phyloP scores from a whole-genome alignment of 2,113 vertebrate genomes.

The Agapornis roseicollis region DNA sequence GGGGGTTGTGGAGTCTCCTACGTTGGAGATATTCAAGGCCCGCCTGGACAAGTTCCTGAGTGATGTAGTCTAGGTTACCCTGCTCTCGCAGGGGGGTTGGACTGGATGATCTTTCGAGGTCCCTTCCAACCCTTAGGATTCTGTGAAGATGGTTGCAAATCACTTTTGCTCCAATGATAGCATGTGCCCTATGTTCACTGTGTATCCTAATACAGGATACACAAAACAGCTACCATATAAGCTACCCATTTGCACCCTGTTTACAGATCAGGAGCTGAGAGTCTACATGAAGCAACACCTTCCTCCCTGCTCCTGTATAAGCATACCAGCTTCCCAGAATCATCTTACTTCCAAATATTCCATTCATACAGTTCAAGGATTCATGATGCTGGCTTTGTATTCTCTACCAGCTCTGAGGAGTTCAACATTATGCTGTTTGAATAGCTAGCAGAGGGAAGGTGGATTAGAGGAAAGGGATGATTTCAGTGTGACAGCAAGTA shows the following conservation, averaged over 20 bases:
- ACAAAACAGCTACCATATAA: neutral
- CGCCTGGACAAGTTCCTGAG: too few species aligned
- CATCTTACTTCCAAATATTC: neutral
- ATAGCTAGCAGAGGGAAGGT: neutral
- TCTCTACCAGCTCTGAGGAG: neutral
- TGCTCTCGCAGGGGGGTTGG: too few species aligned
- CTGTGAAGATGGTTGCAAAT: neutral
- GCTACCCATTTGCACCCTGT: neutral
- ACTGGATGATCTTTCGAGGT: too few species aligned
- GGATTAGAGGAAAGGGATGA: neutral
- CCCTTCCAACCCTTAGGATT: too few species aligned
- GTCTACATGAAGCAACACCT: neutral
- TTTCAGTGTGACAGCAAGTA: neutral
- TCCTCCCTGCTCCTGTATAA: neutral
- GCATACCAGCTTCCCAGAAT: neutral
- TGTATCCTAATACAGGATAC: neutral
- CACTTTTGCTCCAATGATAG: neutral
- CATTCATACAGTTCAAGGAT: neutral
- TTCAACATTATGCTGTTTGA: neutral
- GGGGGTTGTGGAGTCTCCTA: too few species aligned
- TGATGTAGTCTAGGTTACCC: too few species aligned
- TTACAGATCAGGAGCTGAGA: neutral
- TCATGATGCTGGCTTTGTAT: neutral
- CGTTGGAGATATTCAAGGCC: too few species aligned
- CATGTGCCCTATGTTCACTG: fast-evolving